Conservation (phyloP, 2,888 invertebrate genomes). For the Crepidodera aurea region DNA sequence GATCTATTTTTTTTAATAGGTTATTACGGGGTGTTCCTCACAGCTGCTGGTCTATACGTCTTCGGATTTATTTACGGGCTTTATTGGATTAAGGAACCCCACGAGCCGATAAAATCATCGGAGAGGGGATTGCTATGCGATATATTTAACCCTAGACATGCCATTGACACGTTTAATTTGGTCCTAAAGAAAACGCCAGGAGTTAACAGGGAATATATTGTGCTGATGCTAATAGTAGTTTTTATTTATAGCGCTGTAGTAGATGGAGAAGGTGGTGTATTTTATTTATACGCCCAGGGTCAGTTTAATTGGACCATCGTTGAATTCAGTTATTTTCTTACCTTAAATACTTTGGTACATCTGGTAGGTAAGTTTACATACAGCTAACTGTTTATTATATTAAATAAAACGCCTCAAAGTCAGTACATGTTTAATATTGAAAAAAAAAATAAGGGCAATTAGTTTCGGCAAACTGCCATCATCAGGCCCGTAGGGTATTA, state of each 20-base stretch:
- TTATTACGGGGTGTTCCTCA: conserved; percentile 52
- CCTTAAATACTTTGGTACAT: conserved; percentile 66
- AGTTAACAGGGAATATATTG: conserved; percentile 49
- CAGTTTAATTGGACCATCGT: conserved; percentile 69
- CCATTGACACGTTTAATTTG: conserved; percentile 54
- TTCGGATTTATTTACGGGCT: conserved; percentile 54
- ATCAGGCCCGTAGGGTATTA: no score
- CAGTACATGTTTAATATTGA: no score
- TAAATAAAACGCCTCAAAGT: no score
- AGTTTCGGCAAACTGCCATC: no score
- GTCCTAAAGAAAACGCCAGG: conserved; percentile 50
- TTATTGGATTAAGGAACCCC: conserved; percentile 56
- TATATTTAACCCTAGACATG: conserved; percentile 55
- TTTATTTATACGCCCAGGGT: conserved; percentile 67
- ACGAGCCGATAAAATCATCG: conserved; percentile 33
- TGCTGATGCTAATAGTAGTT: conserved; percentile 49
- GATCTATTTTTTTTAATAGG: conserved; percentile 35
- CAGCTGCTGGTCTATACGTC: conserved; percentile 50
- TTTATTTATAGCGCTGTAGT: conserved; percentile 49
- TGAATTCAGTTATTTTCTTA: conserved; percentile 67
- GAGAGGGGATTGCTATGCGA: conserved; percentile 50
- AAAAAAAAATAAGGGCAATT: no score
- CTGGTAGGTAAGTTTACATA: conserved; percentile 62
- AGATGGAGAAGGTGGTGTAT: conserved; percentile 67
- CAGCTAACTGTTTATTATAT: no score